Conservation (phyloP, 2,888 invertebrate species). For the Aspidapion aeneum region DNA sequence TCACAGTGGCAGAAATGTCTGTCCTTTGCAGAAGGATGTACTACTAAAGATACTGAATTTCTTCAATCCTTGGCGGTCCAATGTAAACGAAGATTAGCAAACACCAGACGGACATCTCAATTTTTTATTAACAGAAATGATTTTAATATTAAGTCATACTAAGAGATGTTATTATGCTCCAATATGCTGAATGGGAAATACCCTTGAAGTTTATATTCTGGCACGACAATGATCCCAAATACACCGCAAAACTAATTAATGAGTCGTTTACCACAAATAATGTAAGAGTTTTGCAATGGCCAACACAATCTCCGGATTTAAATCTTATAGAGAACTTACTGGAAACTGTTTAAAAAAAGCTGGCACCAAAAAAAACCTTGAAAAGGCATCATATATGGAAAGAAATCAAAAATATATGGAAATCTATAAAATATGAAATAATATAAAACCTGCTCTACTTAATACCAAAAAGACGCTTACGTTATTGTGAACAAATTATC, state of each 20-base stretch:
- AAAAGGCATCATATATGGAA: not conserved
- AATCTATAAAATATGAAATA: too few species aligned
- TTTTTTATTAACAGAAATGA: too few species aligned
- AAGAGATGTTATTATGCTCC: not conserved
- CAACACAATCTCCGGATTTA: not conserved
- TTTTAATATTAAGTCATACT: not conserved
- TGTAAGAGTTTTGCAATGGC: not conserved
- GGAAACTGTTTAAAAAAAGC: not conserved
- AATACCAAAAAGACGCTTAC: too few species aligned
- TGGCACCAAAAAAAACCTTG: not conserved
- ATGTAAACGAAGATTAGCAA: too few species aligned
- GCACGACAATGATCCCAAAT: not conserved
- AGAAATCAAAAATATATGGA: too few species aligned
- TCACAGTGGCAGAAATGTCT: too few species aligned
- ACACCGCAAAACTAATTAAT: not conserved
- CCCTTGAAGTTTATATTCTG: not conserved
- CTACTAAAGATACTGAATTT: too few species aligned
- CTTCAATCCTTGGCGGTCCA: too few species aligned
- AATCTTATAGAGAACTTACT: not conserved
- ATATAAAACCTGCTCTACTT: too few species aligned
- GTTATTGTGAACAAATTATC: too few species aligned
- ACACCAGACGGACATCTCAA: too few species aligned
- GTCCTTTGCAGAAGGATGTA: too few species aligned
- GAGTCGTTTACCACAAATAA: not conserved
- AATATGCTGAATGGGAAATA: not conserved